Base-by-base conservation (phyloP, 2,888 invertebrate genomes). In the Mesochorus sp. region DNA sequence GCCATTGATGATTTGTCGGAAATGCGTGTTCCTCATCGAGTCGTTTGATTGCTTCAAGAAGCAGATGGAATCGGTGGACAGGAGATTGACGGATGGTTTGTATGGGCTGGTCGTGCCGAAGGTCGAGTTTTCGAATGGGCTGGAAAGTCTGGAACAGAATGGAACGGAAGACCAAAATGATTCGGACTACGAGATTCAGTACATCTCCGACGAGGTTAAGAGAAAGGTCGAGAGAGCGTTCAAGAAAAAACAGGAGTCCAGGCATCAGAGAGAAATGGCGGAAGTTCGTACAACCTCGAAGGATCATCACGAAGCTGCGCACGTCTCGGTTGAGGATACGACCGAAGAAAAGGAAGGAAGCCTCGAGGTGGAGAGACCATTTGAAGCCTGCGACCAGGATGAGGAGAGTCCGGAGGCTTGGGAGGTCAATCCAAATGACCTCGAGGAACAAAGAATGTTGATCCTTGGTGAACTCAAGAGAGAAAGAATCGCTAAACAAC, bases 1-100 rank as follows among this genome's bases (percentile, higher is more conserved):
- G 10, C 83, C 85, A 5, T 64, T 77, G 44, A 76, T 80, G 79
- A 84, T 85, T 61, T 85, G 85, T 59, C 82, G 81, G 24, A 85
- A 84, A 76, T 85, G 85, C 64, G 67, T 84, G 24, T 84, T 83
- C 62, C 66, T 83, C 21, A 79, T 82, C 1, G 84, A 85, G 51
- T 80, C 81, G 4, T 72, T 83, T 1, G 68, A 81, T 28, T 83
- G 83, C 59, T 85, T 84, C 28, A 83, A 83, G 61, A 72, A 82
- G 55, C 83, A 85, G 68, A 80, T 84, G 17, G 76, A 81, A 66
- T 73, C 79, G 53, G 80, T 79, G 0, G 79, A 84, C 39, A 49
- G 74, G 24, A 72, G 79, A 42, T 44, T 84, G 3, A 81, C 73
- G 26, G 70, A 75, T 21, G 12, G 57, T 6, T 66, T 66, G 14